phyloP scores from a whole-genome alignment of 2,888 invertebrate species.

The Drosophila macrothrix region DNA sequence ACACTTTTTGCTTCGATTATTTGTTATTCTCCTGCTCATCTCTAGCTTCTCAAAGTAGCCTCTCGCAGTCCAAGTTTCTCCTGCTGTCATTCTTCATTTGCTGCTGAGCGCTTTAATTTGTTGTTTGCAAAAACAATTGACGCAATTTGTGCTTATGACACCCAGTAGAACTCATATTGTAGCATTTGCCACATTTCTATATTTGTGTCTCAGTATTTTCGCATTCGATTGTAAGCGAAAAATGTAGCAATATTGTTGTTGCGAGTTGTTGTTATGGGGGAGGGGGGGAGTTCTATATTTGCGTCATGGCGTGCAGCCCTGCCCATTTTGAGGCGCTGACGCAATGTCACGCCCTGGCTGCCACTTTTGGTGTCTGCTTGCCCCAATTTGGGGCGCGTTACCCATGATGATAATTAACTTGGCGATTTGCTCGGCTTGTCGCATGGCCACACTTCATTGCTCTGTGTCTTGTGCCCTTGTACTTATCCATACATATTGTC shows the following conservation, averaged over 20 bases:
- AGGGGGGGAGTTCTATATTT: constrained; percentile 25
- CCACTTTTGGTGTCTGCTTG: constrained; percentile 50
- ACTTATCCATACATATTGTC: not conserved
- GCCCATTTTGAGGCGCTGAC: constrained; percentile 40
- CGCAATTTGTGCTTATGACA: constrained; percentile 70
- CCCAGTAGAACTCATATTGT: constrained; percentile 6
- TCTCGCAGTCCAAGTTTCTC: not conserved
- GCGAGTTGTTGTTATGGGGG: not conserved
- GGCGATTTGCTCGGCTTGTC: constrained; percentile 59
- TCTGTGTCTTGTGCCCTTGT: constrained; percentile 11
- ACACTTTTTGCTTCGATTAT: constrained; percentile 4
- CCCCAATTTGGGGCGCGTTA: constrained; percentile 63
- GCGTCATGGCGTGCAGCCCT: constrained; percentile 29
- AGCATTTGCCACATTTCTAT: not conserved
- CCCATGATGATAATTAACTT: constrained; percentile 70
- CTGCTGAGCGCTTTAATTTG: constrained; percentile 42
- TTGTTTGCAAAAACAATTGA: constrained; percentile 70
- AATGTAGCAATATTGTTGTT: constrained; percentile 2
- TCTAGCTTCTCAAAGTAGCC: not conserved
- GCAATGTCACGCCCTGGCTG: constrained; percentile 64
- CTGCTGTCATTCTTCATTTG: constrained; percentile 61
- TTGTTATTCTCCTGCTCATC: constrained; percentile 5
- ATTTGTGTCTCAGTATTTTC: not conserved
- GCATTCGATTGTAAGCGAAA: not conserved
- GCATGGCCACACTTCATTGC: constrained; percentile 73